Percentiles rank a stretch among this genome's conserved stretches.
phyloP scores from a whole-genome alignment of 2,797 vertebrate species.

The Euphonia xanthogaster region DNA sequence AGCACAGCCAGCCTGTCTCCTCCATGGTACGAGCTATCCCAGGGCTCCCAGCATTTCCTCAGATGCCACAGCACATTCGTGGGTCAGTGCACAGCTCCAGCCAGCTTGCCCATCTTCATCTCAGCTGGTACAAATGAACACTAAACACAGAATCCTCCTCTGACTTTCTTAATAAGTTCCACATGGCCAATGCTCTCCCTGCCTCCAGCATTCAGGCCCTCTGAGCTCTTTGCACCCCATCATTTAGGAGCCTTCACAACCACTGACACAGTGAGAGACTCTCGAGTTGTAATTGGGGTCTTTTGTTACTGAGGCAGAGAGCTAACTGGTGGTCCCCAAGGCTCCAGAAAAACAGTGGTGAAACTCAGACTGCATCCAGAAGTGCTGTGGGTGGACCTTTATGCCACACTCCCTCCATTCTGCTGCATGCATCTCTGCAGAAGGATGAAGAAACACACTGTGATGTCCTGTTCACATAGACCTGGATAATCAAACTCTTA shows the following conservation, averaged over 20 bases:
- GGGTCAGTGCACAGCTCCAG: slow-evolving; percentile 3
- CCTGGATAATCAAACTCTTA: neutral
- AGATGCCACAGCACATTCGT: neutral
- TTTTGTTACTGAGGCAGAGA: neutral
- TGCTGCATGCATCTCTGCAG: neutral
- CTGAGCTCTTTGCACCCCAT: neutral
- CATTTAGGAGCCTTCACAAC: neutral
- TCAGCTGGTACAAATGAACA: slow-evolving; percentile 27
- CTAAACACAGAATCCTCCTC: neutral
- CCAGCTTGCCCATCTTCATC: slow-evolving; percentile 32
- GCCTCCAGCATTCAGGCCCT: neutral
- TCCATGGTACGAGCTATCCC: neutral
- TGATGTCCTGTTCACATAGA: neutral
- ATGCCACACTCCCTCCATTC: neutral
- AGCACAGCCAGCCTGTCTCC: slow-evolving; percentile 50
- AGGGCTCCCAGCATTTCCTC: slow-evolving; percentile 6
- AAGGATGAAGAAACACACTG: neutral
- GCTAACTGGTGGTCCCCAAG: neutral
- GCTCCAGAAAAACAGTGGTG: neutral
- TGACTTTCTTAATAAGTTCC: neutral
- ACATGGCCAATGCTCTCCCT: neutral
- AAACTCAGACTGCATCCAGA: neutral
- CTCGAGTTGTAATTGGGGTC: neutral
- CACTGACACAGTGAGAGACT: neutral
- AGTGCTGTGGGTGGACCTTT: neutral